These are phyloP conservation scores for Eledona agricola DNA, from an alignment of 2,888 invertebrate species.

Conservation along the genomic window DNA sequence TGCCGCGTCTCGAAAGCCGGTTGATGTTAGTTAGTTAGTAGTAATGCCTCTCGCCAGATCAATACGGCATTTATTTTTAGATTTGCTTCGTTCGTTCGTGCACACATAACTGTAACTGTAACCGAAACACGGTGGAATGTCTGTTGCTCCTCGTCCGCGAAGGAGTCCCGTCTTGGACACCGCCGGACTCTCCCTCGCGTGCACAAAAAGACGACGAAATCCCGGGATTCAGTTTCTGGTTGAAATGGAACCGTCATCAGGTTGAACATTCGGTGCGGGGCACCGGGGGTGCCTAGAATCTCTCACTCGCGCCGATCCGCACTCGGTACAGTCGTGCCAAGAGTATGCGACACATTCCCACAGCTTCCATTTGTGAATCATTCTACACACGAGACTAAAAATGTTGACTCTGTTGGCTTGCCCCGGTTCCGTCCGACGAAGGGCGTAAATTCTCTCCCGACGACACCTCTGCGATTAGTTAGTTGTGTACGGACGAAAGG, in stretches of 20 bases:
- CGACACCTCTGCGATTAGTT: conserved; percentile 16
- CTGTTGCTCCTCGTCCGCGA: conserved; percentile 14
- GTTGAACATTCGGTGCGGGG: conserved; percentile 40
- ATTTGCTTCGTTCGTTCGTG: conserved; percentile 44
- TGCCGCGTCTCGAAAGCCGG: conserved; percentile 38
- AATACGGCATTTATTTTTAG: conserved; percentile 51
- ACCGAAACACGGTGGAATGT: conserved; percentile 36
- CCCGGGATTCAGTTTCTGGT: conserved; percentile 48
- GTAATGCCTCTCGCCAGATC: conserved; percentile 45
- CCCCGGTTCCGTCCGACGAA: too few species aligned
- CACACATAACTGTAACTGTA: conserved; percentile 40
- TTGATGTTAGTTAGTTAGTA: conserved; percentile 41
- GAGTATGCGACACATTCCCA: conserved; percentile 55
- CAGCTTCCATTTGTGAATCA: conserved; percentile 52
- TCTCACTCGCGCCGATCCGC: conserved; percentile 56
- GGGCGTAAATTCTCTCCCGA: conserved; percentile 29
- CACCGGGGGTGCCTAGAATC: conserved; percentile 50
- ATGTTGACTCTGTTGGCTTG: conserved; percentile 53
- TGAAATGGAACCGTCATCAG: conserved; percentile 52
- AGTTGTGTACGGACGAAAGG: too few species aligned
- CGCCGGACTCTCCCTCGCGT: too few species aligned
- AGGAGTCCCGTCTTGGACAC: too few species aligned
- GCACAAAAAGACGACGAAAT: conserved; percentile 38
- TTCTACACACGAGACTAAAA: conserved; percentile 56
- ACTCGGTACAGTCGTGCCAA: conserved; percentile 53